Evolutionary conservation across 2,797 vertebrate species (phyloP).

Genomic region (Hippocampus kuda): DNA sequence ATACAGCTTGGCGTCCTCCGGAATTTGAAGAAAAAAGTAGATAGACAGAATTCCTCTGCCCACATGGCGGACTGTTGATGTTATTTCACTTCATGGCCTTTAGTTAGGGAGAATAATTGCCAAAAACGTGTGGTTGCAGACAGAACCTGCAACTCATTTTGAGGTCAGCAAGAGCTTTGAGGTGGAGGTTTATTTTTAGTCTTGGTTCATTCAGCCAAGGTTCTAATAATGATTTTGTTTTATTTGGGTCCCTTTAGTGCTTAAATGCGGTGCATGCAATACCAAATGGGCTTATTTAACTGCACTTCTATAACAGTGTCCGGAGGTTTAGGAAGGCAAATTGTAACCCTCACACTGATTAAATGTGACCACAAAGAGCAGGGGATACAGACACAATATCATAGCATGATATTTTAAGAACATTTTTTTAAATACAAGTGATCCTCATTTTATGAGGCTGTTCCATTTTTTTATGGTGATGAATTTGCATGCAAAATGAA

Average conservation of each 20-base stretch:
- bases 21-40: conserved; percentile 17
- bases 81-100: background rate
- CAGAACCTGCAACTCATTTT: background rate
- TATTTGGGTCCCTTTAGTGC: background rate
- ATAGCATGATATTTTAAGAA: too few relatives aligned
- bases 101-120: background rate
- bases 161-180: background rate
- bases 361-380: background rate
- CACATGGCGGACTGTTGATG: background rate
- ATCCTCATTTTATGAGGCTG: too few relatives aligned
- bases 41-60: too few relatives aligned
- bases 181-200: conserved; percentile 1
- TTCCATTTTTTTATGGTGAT: too few relatives aligned
- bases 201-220: conserved; percentile 10
- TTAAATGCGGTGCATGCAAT: background rate
- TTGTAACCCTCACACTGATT: background rate
- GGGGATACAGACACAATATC: background rate
- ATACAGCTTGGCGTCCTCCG: conserved; percentile 21
- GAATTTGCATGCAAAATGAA: too few relatives aligned
- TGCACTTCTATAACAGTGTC: background rate
- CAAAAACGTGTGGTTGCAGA: background rate
- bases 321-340: background rate
- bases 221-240: background rate
- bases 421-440: too few relatives aligned
- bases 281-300: background rate